Base-by-base conservation (phyloP, 2,888 invertebrate species). In the Leptarthrus brevirostris region DNA sequence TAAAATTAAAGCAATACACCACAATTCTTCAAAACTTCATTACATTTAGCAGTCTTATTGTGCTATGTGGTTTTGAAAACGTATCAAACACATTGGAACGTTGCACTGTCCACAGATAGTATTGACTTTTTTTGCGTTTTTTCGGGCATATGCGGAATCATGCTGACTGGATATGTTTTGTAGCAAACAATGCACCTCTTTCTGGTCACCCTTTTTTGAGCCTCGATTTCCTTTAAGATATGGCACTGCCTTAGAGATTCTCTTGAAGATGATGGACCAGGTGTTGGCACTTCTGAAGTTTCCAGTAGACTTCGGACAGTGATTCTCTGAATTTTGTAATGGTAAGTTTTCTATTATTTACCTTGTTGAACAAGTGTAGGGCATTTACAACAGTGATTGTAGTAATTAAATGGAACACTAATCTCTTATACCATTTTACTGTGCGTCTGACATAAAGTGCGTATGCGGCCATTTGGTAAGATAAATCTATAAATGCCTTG, bases 361-460 rank as follows among this genome's bases (percentile, higher is more conserved):
- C 47, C 1, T 47, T 47, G n/a, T 47, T 47, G 16, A 14, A 47
- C 12, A 47, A 47, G 1, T 47, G 16, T 4, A 14, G 12, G 16
- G 47, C 47, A 47, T 47, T 47, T 16, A 47, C 47, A 14, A 47
- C 47, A 1, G 2, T 47, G n/a, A 1, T 47, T 14, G 47, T n/a
- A 47, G 47, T 47, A 47, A 47, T 47, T 14, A 47, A 16, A 47
- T 47, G 47, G 47, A 47, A 47, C 16, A 47, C 47, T 16, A 47
- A 16, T 1, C 47, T 12, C 2, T 47, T 47, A 47, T 47, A 47
- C 1, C 47, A n/a, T n/a, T n/a, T n/a, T n/a, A n/a, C n/a, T n/a
- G n/a, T n/a, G n/a, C n/a, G n/a, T n/a, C n/a, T n/a, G n/a, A n/a
- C n/a, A n/a, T n/a, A n/a, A n/a, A n/a, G n/a, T n/a, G n/a, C n/a